Percentiles rank a stretch among this genome's conserved stretches.
These are phyloP conservation scores for Drosophila anceps DNA, from an alignment of 2,888 invertebrate species.

Conservation along the genomic window DNA sequence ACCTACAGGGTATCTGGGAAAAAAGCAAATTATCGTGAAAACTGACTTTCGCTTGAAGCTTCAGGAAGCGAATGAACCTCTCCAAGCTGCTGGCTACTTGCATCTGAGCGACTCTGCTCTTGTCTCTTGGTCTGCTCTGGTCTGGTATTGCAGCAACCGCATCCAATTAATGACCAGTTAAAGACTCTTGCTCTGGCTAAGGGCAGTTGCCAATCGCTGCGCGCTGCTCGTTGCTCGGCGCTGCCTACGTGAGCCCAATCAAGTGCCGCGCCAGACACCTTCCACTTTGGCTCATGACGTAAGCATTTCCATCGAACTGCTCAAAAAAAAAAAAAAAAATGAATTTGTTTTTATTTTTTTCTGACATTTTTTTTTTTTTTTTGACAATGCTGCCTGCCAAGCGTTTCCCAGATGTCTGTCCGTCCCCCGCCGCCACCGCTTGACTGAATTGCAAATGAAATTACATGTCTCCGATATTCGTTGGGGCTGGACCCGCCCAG, in stretches of 20 bases:
- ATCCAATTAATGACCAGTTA: slow-evolving; percentile 59
- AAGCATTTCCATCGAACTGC: slow-evolving; percentile 53
- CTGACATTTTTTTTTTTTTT: slow-evolving; percentile 28
- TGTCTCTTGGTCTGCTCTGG: slow-evolving; percentile 9
- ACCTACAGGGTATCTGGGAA: slow-evolving; percentile 25
- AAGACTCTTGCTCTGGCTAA: slow-evolving; percentile 51
- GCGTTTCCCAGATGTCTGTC: slow-evolving; percentile 42
- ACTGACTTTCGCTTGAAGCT: slow-evolving; percentile 38
- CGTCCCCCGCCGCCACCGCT: slow-evolving; percentile 13
- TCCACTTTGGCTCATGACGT: slow-evolving; percentile 33
- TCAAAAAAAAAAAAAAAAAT: slow-evolving; percentile 28
- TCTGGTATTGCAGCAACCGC: slow-evolving; percentile 38
- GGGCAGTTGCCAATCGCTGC: slow-evolving; percentile 36
- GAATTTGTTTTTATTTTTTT: slow-evolving; percentile 14
- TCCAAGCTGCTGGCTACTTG: slow-evolving; percentile 17
- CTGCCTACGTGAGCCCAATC: slow-evolving; percentile 68
- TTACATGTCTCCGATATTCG: slow-evolving; percentile 60
- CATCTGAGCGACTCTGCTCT: background rate
- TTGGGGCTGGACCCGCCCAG: background rate
- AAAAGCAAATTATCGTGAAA: background rate
- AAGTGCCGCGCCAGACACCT: slow-evolving; percentile 47
- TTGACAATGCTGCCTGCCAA: slow-evolving; percentile 56
- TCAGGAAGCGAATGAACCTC: slow-evolving; percentile 49
- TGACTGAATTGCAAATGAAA: slow-evolving; percentile 58
- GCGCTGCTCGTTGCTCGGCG: slow-evolving; percentile 10